Percentiles rank a stretch among this genome's conserved stretches.
Evolutionary conservation across 2,113 vertebrate species (phyloP).

Genomic region (Phylloscopus trochilus): DNA sequence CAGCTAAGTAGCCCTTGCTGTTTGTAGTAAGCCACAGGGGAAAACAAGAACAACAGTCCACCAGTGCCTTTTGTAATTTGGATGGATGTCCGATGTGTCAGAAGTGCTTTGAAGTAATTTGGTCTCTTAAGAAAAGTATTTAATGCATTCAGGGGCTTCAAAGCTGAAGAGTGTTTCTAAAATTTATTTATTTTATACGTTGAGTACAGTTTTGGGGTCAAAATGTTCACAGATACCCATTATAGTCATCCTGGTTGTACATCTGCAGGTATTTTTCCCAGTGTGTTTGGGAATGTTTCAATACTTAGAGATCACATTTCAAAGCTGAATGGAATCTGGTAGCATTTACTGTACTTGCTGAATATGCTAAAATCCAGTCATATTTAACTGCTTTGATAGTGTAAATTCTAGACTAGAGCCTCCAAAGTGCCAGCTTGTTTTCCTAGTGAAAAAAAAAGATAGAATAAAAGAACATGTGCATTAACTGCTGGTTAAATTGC

Average conservation of each 20-base stretch:
- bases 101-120: slow-evolving; percentile 24
- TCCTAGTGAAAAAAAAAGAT: background rate
- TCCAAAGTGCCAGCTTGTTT: background rate
- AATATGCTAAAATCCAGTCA: background rate
- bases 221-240: background rate
- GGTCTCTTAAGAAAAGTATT: background rate
- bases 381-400: background rate
- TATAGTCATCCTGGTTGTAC: background rate
- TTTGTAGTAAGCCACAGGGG: background rate
- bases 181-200: background rate
- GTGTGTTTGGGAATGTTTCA: background rate
- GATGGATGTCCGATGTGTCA: background rate
- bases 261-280: background rate
- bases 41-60: background rate
- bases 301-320: background rate
- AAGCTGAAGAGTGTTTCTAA: background rate
- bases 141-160: background rate
- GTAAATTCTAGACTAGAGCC: background rate
- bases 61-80: background rate
- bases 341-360: background rate
- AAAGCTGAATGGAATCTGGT: background rate
- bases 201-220: background rate
- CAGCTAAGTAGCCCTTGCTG: background rate
- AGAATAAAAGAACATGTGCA: background rate
- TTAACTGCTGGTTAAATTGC: background rate